These are phyloP conservation scores for Mirounga angustirostris DNA, from an alignment of 2,113 vertebrate species.

Conservation along the genomic window DNA sequence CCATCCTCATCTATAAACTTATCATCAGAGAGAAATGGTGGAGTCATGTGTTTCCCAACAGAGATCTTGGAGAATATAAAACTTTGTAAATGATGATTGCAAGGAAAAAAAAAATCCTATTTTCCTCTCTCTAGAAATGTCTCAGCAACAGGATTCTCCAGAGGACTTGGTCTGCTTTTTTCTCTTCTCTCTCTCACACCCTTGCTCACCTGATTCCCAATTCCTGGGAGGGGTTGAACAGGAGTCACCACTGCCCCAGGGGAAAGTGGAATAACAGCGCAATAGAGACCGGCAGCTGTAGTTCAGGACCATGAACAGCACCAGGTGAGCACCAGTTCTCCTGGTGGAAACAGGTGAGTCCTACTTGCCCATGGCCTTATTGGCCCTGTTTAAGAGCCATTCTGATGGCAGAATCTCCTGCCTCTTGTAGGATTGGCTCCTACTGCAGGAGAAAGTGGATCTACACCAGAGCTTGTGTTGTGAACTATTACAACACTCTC, in stretches of 20 bases:
- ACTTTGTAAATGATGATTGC: background rate
- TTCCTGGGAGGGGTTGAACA: background rate
- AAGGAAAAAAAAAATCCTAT: background rate
- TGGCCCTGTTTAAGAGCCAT: background rate
- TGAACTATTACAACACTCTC: background rate
- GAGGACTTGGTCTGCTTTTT: background rate
- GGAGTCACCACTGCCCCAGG: background rate
- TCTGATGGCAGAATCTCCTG: background rate
- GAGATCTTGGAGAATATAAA: background rate
- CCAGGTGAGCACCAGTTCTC: background rate
- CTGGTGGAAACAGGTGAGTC: background rate
- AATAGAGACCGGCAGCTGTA: background rate
- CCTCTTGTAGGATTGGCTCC: background rate
- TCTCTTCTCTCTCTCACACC: background rate
- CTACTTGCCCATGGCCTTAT: background rate
- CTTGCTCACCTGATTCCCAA: background rate
- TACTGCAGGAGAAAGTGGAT: background rate
- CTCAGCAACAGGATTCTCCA: background rate
- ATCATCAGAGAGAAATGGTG: background rate
- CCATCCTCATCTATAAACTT: background rate
- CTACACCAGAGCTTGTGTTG: background rate
- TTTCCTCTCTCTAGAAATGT: background rate
- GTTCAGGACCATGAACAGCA: slow-evolving; percentile 74
- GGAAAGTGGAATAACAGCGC: background rate
- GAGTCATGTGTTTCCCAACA: background rate